Conservation (phyloP, 1,140 invertebrate species). For the Oscheius sp. region DNA sequence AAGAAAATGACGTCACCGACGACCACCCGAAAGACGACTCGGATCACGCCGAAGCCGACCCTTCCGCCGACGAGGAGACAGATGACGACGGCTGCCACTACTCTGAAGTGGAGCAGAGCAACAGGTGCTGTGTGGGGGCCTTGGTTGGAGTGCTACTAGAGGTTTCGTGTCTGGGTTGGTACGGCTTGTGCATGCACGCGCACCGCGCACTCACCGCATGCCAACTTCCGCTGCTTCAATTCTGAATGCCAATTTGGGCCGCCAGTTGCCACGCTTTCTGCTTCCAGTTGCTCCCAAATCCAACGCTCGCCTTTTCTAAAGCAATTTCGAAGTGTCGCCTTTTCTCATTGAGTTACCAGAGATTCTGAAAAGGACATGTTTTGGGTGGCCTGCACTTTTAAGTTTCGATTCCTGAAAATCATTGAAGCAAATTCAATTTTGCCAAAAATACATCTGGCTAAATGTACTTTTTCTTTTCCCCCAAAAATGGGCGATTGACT, state of each 20-base stretch:
- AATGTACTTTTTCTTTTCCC: too few species aligned
- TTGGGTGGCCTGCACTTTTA: too few species aligned
- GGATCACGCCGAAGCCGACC: neutral
- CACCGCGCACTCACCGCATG: neutral
- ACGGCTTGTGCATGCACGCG: neutral
- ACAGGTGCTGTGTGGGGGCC: slow-evolving; percentile 13
- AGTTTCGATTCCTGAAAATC: too few species aligned
- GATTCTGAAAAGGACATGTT: too few species aligned
- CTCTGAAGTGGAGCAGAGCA: neutral
- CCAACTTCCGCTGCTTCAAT: slow-evolving; percentile 10
- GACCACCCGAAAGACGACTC: slow-evolving; percentile 3
- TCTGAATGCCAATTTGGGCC: slow-evolving; percentile 7
- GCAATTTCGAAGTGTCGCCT: too few species aligned
- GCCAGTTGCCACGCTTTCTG: too few species aligned
- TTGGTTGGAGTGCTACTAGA: slow-evolving; percentile 7
- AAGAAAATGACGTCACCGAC: slow-evolving; percentile 1
- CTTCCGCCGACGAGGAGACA: slow-evolving; percentile 9
- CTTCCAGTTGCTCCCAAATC: too few species aligned
- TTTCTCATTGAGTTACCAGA: too few species aligned
- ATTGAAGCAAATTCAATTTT: too few species aligned
- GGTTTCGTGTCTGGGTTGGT: slow-evolving; percentile 8
- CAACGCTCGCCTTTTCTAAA: too few species aligned
- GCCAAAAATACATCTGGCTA: too few species aligned
- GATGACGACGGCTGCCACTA: slow-evolving; percentile 14
- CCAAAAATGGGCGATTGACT: too few species aligned